Conservation (phyloP, 2,888 invertebrate genomes). For the Ceriagrion tenellum region DNA sequence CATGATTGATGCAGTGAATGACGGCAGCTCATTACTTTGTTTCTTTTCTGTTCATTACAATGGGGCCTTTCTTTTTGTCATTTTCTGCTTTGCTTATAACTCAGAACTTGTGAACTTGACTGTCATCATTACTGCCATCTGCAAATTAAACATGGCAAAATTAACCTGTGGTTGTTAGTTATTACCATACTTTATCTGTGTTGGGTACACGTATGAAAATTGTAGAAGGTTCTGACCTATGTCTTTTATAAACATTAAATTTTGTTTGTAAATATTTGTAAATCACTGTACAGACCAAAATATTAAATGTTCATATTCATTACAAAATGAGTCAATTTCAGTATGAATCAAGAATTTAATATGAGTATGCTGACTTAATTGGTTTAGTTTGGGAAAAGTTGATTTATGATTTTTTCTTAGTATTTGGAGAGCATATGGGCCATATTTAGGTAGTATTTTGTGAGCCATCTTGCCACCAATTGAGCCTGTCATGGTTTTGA, state of each 20-base stretch:
- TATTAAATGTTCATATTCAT: constrained; percentile 29
- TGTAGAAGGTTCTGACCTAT: background rate
- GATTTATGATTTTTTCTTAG: too few relatives aligned
- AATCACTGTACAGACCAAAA: constrained; percentile 51
- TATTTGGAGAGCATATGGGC: too few relatives aligned
- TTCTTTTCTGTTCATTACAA: background rate
- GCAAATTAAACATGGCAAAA: background rate
- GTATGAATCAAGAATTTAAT: too few relatives aligned
- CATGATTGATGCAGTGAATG: background rate
- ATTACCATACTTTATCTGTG: background rate
- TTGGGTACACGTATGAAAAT: background rate
- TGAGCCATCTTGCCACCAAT: too few relatives aligned
- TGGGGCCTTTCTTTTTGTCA: background rate
- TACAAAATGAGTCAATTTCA: too few relatives aligned
- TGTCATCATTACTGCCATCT: background rate
- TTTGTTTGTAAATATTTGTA: constrained; percentile 62
- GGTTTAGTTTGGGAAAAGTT: too few relatives aligned
- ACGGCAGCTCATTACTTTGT: background rate
- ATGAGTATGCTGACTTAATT: too few relatives aligned
- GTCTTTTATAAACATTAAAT: constrained; percentile 7
- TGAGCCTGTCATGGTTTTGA: too few relatives aligned
- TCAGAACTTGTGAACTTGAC: background rate
- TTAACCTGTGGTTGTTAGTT: background rate
- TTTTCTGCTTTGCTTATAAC: background rate
- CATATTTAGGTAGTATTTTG: too few relatives aligned